phyloP scores from a whole-genome alignment of 2,797 vertebrate genomes.

The Lindbergichthys nudifrons region DNA sequence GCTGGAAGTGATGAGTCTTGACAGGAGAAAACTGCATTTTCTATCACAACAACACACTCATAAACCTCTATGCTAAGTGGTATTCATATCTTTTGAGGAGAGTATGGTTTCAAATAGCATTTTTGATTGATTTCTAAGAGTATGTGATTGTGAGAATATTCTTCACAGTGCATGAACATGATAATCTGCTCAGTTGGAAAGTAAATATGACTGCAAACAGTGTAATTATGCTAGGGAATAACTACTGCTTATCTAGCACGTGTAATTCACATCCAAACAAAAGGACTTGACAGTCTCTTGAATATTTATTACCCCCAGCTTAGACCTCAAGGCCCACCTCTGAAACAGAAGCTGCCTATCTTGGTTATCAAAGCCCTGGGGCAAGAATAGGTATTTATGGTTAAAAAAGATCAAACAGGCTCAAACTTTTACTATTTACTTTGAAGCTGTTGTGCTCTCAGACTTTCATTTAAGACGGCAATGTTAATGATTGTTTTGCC shows the following conservation, averaged over 20 bases:
- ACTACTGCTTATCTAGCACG: slow-evolving; percentile 22
- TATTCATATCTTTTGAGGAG: neutral
- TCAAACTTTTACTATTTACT: slow-evolving; percentile 22
- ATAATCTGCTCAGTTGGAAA: slow-evolving; percentile 2
- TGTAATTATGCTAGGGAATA: slow-evolving; percentile 35
- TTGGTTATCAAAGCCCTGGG: slow-evolving; percentile 21
- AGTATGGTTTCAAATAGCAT: neutral
- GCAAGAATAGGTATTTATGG: slow-evolving; percentile 52
- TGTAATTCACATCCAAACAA: slow-evolving; percentile 37
- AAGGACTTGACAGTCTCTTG: slow-evolving; percentile 30
- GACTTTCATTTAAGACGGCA: slow-evolving; percentile 20
- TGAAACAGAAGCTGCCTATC: slow-evolving; percentile 31
- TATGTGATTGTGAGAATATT: neutral
- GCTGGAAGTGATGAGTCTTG: neutral
- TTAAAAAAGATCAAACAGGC: slow-evolving; percentile 46
- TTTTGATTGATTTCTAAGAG: neutral
- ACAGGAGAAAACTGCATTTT: neutral
- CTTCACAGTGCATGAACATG: neutral
- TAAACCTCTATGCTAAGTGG: neutral
- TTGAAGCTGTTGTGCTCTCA: slow-evolving; percentile 40
- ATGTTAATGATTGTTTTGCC: slow-evolving; percentile 51
- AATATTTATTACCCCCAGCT: slow-evolving; percentile 43
- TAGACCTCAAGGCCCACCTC: slow-evolving; percentile 30
- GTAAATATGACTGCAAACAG: slow-evolving; percentile 16
- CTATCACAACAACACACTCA: neutral